Percentiles rank a stretch among this genome's conserved stretches.
phyloP scores from a whole-genome alignment of 92 coral and sea anemone species.

The Paragorgia papillata region DNA sequence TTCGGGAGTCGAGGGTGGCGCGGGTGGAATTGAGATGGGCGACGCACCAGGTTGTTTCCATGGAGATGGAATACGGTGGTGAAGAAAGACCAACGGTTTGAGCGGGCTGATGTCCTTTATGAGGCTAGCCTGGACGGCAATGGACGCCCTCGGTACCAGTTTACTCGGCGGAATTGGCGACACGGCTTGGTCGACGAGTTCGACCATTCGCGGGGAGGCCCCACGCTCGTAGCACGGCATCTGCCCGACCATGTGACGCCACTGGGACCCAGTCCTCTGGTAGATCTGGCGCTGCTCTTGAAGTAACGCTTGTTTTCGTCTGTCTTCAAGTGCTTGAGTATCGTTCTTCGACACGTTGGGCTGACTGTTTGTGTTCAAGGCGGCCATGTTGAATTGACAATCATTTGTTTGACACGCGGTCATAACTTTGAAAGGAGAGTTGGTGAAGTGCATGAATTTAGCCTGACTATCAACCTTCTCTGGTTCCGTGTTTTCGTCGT shows the following conservation, averaged over 20 bases:
- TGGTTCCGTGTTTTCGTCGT: neutral
- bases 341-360: no score
- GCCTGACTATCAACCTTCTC: neutral
- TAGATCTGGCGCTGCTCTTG: conserved; percentile 1
- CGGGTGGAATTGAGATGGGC: conserved; percentile 15
- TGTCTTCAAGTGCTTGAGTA: no score
- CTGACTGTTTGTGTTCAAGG: no score
- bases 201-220: conserved; percentile 1
- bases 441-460: conserved; percentile 29
- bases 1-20: conserved; percentile 34
- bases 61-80: conserved; percentile 21
- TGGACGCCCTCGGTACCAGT: conserved; percentile 11
- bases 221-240: neutral
- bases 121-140: conserved; percentile 35
- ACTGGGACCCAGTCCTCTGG: conserved; percentile 1
- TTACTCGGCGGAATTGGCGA: conserved; percentile 31
- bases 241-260: neutral
- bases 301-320: neutral
- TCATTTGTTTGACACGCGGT: conserved; percentile 7
- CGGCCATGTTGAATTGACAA: no score
- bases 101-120: conserved; percentile 37
- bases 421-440: conserved; percentile 40
- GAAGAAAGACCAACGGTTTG: conserved; percentile 6
- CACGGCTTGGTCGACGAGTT: conserved; percentile 30
- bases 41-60: conserved; percentile 16